Percentiles rank a stretch among this genome's conserved stretches.
Conservation (phyloP, 2,888 invertebrate genomes). For the Agriopis aurantiaria region DNA sequence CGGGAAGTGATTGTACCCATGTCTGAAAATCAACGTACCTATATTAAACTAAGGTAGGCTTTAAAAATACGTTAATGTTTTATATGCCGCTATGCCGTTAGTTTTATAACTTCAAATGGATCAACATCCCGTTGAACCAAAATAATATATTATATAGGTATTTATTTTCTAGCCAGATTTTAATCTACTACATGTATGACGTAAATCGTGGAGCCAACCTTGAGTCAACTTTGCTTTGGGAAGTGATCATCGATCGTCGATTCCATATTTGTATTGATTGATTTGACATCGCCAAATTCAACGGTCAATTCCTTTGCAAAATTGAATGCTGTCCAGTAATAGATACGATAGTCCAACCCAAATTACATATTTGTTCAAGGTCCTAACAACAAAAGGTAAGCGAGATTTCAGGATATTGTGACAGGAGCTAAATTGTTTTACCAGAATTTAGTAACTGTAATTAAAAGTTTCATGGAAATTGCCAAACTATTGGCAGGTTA, state of each 20-base stretch:
- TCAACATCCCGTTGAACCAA: no score
- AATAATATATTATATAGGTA: neutral
- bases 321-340: neutral
- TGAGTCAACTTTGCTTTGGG: slow-evolving; percentile 17
- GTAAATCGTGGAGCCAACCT: slow-evolving; percentile 5
- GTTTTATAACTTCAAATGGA: no score
- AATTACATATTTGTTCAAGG: slow-evolving; percentile 1
- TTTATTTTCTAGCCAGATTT: neutral
- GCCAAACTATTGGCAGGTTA: slow-evolving; percentile 37
- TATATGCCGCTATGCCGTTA: no score
- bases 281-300: slow-evolving; percentile 48
- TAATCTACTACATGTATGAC: neutral
- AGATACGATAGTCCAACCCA: neutral
- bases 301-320: slow-evolving; percentile 39
- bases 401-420: slow-evolving; percentile 17
- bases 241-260: slow-evolving; percentile 3
- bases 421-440: slow-evolving; percentile 16
- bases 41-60: no score
- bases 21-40: no score
- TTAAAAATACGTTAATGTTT: no score
- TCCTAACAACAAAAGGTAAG: neutral
- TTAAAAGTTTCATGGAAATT: slow-evolving; percentile 45
- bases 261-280: slow-evolving; percentile 28
- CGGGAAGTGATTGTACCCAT: no score
- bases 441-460: slow-evolving; percentile 19